Conservation (phyloP, 2,797 vertebrate genomes). For the Sparus aurata region DNA sequence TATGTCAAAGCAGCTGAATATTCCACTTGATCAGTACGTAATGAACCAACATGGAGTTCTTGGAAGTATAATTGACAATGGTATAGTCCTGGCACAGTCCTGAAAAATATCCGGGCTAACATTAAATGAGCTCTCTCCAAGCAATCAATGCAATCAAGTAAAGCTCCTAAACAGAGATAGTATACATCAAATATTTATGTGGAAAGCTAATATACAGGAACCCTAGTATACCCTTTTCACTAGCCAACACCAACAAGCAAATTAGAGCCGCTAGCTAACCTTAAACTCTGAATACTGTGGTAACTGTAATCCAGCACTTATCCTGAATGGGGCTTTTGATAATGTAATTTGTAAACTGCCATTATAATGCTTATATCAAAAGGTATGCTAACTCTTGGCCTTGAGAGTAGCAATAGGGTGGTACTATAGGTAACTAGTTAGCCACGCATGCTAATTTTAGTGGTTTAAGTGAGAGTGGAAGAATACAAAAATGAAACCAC, state of each 20-base stretch:
- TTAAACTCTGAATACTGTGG: background rate
- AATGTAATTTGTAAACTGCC: too few relatives aligned
- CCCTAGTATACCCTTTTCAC: background rate
- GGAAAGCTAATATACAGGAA: background rate
- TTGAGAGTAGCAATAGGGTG: background rate
- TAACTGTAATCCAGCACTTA: background rate
- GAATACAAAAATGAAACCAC: background rate
- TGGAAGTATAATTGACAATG: background rate
- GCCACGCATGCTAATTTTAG: background rate
- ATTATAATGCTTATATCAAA: background rate
- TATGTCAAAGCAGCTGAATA: slow-evolving; percentile 20
- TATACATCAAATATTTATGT: background rate
- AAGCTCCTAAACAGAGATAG: background rate
- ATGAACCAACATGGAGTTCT: slow-evolving; percentile 26
- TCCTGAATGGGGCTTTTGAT: slow-evolving; percentile 1
- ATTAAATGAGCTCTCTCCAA: background rate
- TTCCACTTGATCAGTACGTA: slow-evolving; percentile 19
- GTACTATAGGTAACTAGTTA: background rate
- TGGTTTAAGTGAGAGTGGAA: background rate
- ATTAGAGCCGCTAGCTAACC: background rate
- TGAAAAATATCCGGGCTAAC: slow-evolving; percentile 2
- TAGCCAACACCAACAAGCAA: background rate
- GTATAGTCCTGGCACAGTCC: background rate
- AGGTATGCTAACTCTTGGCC: background rate
- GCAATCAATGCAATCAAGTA: background rate